Conservation (phyloP, 1,140 invertebrate genomes). For the Leptopilina boulardi region DNA sequence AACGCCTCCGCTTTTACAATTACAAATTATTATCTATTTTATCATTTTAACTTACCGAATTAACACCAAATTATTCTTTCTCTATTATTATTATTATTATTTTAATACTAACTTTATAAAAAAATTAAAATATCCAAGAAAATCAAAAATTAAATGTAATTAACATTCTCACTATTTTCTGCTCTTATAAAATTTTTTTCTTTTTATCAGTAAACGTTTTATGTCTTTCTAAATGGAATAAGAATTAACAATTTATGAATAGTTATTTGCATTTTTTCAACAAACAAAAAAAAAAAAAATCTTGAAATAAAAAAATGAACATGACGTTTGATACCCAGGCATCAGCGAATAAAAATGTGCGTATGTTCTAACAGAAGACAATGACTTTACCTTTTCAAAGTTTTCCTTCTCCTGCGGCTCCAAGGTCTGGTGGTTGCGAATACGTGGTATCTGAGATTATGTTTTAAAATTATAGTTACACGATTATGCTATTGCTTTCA, state of each 20-base stretch:
- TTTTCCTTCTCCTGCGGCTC: slow-evolving; percentile 84
- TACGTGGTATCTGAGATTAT: slow-evolving; percentile 77
- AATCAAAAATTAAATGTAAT: too few relatives aligned
- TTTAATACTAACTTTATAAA: neutral
- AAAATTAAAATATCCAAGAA: too few relatives aligned
- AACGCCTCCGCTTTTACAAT: neutral
- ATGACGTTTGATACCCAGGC: slow-evolving; percentile 2
- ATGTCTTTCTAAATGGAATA: too few relatives aligned
- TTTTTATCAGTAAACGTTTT: too few relatives aligned
- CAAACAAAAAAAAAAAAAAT: too few relatives aligned
- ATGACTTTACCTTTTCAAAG: slow-evolving; percentile 82
- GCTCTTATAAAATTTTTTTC: too few relatives aligned
- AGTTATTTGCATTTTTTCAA: too few relatives aligned
- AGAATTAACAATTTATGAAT: too few relatives aligned
- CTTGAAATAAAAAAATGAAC: too few relatives aligned
- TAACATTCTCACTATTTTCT: too few relatives aligned
- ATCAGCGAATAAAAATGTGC: slow-evolving; percentile 37
- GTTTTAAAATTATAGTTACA: slow-evolving; percentile 72
- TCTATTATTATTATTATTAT: neutral
- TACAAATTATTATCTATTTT: neutral
- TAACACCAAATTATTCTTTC: neutral
- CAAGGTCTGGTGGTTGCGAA: slow-evolving; percentile 74
- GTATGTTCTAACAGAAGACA: slow-evolving; percentile 59
- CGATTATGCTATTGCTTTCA: slow-evolving; percentile 41
- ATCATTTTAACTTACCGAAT: slow-evolving; percentile 15